These are phyloP conservation scores for Pipa parva DNA, from an alignment of 2,113 vertebrate genomes.

Conservation along the genomic window DNA sequence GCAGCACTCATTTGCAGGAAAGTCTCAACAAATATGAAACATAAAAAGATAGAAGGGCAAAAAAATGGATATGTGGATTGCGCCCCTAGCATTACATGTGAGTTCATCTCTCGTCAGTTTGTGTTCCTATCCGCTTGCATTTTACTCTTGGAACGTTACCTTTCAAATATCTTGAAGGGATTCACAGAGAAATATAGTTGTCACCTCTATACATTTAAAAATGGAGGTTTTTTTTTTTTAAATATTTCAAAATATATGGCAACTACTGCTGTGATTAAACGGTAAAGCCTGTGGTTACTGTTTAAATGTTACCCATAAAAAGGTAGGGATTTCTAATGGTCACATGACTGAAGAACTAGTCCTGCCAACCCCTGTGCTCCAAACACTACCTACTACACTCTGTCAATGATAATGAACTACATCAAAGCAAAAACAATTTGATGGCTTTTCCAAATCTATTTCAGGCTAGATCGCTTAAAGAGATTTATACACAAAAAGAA, in stretches of 20 bases:
- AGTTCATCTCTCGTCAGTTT: constrained; percentile 10
- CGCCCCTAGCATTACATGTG: constrained; percentile 31
- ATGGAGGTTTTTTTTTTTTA: background rate
- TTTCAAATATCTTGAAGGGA: constrained; percentile 11
- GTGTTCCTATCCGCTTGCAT: constrained; percentile 15
- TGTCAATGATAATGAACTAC: no score
- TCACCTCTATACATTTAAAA: background rate
- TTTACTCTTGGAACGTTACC: constrained; percentile 13
- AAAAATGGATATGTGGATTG: constrained; percentile 20
- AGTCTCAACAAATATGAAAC: constrained; percentile 32
- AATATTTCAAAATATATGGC: background rate
- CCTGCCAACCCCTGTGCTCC: no score
- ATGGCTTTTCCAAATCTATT: no score
- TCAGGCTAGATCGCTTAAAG: no score
- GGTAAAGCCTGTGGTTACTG: background rate
- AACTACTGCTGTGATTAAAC: background rate
- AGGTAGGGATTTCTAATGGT: background rate
- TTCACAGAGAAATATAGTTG: constrained; percentile 26
- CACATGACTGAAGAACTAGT: no score
- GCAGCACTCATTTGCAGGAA: constrained; percentile 37
- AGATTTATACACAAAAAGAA: no score
- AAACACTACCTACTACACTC: no score
- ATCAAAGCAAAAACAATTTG: no score
- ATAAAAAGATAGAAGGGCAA: constrained; percentile 10
- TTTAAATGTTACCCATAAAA: background rate